Base-by-base conservation (phyloP, 2,888 invertebrate genomes). In the Metalampra italica region DNA sequence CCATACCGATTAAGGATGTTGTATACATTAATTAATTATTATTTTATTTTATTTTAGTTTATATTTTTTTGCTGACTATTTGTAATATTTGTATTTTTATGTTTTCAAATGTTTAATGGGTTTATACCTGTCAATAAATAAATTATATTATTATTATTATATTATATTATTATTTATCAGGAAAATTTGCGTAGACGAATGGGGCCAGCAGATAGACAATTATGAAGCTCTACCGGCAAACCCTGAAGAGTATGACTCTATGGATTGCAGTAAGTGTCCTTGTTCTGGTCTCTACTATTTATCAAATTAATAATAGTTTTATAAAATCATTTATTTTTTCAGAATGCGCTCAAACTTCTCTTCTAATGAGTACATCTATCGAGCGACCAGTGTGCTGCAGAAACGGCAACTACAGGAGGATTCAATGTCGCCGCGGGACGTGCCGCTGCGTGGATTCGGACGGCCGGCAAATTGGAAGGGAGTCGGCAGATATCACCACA, bases 381-480 rank as follows among this genome's bases (percentile, higher is more conserved):
- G 89, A 90, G 55, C 71, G 82, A 43, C 93, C 93, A 0, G 71
- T 82, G 0, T 94, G 94, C 64, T 91, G 91, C 58, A 62, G 67
- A 7, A 92, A 93, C 68, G 94, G 94, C 11, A 93, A 92, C 68
- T 94, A 92, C 66, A 78, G 91, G 45, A 61, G 65, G 4, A 79
- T 92, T 43, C 93, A 94, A 64, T 93, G 93, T 64, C 87, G 91
- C 7, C 85, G 92, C 1, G 91, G 92, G 0, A 56, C 75, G 30
- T 94, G 93, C 61, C 90, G 91, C 38, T 94, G 94, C 64, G 93
- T 94, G 0, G 91, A 94, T 64, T 54, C 66, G 0, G 83, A 93
- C 59, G 94, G 93, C 0, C 72, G 90, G 43, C 93, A 93, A 70
- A 62, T 73, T 0, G 80, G 75, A 4, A 55, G 46, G 38, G 90